Percentiles rank a stretch among this genome's conserved stretches.
Conservation (phyloP, 1,140 invertebrate genomes). For the Cydia splendana region DNA sequence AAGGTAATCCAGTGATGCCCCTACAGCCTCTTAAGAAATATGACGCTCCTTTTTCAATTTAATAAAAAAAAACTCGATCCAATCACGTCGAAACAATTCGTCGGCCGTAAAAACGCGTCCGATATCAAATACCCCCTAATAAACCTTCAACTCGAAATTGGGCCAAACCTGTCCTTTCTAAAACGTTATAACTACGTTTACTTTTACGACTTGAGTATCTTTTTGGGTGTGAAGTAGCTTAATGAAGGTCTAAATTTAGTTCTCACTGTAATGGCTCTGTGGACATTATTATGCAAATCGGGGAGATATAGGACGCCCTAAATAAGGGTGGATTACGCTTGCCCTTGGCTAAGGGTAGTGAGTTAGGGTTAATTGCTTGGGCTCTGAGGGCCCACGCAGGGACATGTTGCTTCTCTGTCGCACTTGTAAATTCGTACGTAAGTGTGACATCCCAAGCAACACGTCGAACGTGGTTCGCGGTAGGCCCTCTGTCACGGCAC, state of each 20-base stretch:
- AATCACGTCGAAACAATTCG: constrained; percentile 22
- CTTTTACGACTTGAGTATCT: not conserved
- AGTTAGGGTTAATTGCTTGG: not conserved
- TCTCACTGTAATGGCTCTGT: constrained; percentile 7
- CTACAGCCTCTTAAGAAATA: constrained; percentile 3
- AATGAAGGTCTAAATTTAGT: constrained; percentile 28
- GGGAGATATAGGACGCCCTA: constrained; percentile 11
- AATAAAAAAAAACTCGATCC: not conserved
- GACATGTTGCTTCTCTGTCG: too few relatives aligned
- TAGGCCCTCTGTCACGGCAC: too few relatives aligned
- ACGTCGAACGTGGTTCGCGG: too few relatives aligned
- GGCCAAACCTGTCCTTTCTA: not conserved
- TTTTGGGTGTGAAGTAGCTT: not conserved
- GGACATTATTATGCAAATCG: constrained; percentile 26
- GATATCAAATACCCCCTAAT: constrained; percentile 3
- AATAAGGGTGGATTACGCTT: constrained; percentile 14
- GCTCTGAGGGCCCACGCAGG: not conserved
- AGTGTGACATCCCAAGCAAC: too few relatives aligned
- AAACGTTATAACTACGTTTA: not conserved
- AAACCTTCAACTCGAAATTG: not conserved
- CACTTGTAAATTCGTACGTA: too few relatives aligned
- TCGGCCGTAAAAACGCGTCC: not conserved
- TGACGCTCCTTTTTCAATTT: constrained; percentile 12
- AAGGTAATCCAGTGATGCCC: not conserved
- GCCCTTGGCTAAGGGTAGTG: not conserved